Evolutionary conservation across 30 jellyfish, hydroid and myxozoan species (phyloP).

Genomic region (Sanderia malayensis): DNA sequence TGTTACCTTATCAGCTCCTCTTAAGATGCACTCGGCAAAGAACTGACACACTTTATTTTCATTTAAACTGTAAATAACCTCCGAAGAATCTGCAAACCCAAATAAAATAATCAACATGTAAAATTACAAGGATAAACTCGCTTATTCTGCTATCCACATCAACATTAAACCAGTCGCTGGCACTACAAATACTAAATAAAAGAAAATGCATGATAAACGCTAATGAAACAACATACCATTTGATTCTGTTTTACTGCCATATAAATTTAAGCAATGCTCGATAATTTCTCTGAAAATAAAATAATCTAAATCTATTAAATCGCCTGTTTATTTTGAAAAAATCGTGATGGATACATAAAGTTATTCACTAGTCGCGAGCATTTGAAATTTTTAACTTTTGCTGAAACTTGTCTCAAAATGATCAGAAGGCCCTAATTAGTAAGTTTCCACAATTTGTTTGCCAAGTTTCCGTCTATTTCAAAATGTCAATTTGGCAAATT

Average conservation of each 20-base stretch:
- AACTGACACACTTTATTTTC: constrained; percentile 91
- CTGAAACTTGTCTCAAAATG: too few species aligned
- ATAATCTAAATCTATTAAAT: too few species aligned
- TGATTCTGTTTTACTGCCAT: constrained; percentile 34
- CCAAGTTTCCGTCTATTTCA: too few species aligned
- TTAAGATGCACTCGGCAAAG: constrained; percentile 85
- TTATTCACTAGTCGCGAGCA: too few species aligned
- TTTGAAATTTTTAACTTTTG: too few species aligned
- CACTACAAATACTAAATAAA: not conserved
- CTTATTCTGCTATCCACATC: too few species aligned
- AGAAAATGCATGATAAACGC: not conserved
- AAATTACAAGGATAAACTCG: too few species aligned
- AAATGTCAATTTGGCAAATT: too few species aligned
- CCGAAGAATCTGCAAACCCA: constrained; percentile 32
- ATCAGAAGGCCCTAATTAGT: too few species aligned
- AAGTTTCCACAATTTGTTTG: too few species aligned
- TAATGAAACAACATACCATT: constrained; percentile 13
- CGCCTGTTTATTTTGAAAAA: too few species aligned
- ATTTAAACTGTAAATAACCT: constrained; percentile 30
- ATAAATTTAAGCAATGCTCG: constrained; percentile 48
- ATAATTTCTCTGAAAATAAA: constrained; percentile 47
- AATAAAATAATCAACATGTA: not conserved
- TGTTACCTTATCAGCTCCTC: constrained; percentile 98
- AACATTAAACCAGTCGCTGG: not conserved
- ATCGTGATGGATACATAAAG: too few species aligned